A percentile compares a stretch with the other conserved stretches of the same genome.
Conservation (phyloP, 2,113 vertebrate genomes). For the Psittacus erithacus region DNA sequence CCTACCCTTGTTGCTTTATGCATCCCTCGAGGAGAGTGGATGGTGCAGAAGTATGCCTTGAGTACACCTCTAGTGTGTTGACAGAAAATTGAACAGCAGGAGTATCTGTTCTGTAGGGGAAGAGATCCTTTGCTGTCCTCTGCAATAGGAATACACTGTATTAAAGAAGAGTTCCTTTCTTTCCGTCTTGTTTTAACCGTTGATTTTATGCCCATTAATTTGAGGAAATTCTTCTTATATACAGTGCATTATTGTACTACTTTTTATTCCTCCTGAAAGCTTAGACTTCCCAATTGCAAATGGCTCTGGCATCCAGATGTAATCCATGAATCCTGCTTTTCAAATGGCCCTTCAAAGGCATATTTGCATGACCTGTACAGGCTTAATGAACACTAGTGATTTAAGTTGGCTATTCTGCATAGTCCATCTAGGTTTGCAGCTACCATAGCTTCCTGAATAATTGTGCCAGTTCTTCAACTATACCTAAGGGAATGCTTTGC, state of each 20-base stretch:
- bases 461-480: background rate
- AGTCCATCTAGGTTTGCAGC: background rate
- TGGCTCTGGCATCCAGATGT: background rate
- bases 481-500: background rate
- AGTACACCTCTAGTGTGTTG: background rate
- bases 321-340: background rate
- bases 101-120: background rate
- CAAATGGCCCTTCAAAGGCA: background rate
- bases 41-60: background rate
- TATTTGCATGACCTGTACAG: background rate
- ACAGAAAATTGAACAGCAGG: background rate
- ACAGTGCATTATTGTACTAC: background rate
- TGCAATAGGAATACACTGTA: background rate
- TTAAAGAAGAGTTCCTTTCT: background rate
- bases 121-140: background rate
- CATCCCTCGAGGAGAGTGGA: background rate
- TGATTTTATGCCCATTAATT: background rate
- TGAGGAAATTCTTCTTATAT: background rate
- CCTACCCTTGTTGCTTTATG: background rate
- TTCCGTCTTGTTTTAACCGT: background rate
- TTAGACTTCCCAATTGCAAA: background rate
- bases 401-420: background rate
- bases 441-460: background rate
- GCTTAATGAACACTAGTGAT: background rate
- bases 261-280: background rate